Conservation (phyloP, 2,113 vertebrate species). For the Notarius lentiginosus region DNA sequence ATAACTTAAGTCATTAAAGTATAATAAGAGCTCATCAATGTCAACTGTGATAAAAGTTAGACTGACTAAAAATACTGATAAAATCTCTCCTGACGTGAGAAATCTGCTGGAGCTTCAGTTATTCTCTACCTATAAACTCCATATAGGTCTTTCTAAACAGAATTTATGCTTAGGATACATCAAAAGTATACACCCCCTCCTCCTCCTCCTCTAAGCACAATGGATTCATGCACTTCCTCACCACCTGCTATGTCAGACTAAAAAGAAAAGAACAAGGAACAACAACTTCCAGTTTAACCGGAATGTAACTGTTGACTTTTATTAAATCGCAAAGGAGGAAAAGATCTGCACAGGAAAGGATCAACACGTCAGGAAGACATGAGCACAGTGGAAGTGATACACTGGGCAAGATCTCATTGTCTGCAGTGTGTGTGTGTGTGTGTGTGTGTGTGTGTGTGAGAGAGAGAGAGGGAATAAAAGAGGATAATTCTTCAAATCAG, state of each 20-base stretch:
- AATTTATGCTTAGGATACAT: background rate
- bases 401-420: constrained; percentile 52
- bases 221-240: constrained; percentile 68
- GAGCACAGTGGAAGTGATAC: constrained; percentile 33
- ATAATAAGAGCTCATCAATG: background rate
- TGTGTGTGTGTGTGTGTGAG: background rate
- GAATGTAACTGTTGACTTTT: constrained; percentile 28
- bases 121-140: background rate
- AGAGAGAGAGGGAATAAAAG: background rate
- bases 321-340: background rate
- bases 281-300: constrained; percentile 60
- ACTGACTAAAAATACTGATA: background rate
- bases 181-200: too few species aligned
- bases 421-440: constrained; percentile 17
- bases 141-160: background rate
- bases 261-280: constrained; percentile 64
- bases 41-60: background rate
- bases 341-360: constrained; percentile 33
- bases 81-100: background rate
- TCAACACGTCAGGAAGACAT: constrained; percentile 14
- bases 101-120: background rate
- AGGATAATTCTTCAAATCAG: background rate
- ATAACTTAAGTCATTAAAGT: too few species aligned
- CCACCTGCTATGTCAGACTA: constrained; percentile 68
- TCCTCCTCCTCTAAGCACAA: constrained; percentile 4